Evolutionary conservation across 2,888 invertebrate genomes (phyloP).

Genomic region (Andrena marginata): DNA sequence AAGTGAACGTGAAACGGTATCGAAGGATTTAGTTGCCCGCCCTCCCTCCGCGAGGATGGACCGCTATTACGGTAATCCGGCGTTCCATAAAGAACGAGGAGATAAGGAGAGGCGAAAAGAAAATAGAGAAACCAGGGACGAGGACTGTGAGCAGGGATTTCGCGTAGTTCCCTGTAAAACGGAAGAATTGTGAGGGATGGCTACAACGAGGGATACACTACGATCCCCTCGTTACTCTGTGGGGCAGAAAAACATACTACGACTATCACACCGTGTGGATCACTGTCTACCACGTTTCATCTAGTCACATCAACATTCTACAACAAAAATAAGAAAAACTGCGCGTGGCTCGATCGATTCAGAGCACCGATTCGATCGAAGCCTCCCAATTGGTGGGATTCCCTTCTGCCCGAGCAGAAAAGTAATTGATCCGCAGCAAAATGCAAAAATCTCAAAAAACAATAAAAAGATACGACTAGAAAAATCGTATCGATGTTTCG

Average conservation of each 20-base stretch:
- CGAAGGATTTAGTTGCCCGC: constrained; percentile 19
- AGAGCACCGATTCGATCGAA: constrained; percentile 28
- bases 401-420: constrained; percentile 8
- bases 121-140: neutral
- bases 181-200: constrained; percentile 26
- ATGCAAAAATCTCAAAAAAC: neutral
- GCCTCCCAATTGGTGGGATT: constrained; percentile 9
- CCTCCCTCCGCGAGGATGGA: neutral
- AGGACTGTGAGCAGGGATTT: neutral
- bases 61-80: constrained; percentile 31
- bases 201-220: constrained; percentile 35
- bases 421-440: neutral
- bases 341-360: constrained; percentile 32
- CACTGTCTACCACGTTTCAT: constrained; percentile 35
- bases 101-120: neutral
- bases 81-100: constrained; percentile 8
- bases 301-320: constrained; percentile 33
- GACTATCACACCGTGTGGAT: constrained; percentile 34
- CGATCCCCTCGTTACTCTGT: constrained; percentile 46
- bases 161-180: constrained; percentile 10
- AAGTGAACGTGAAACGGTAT: constrained; percentile 16
- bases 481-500: constrained; percentile 3
- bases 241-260: neutral
- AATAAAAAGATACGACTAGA: neutral
- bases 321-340: constrained; percentile 7